Evolutionary conservation across 2,113 vertebrate species (phyloP), one percentile per base, ranked within the genome.

Genomic region (Sula dactylatra): DNA sequence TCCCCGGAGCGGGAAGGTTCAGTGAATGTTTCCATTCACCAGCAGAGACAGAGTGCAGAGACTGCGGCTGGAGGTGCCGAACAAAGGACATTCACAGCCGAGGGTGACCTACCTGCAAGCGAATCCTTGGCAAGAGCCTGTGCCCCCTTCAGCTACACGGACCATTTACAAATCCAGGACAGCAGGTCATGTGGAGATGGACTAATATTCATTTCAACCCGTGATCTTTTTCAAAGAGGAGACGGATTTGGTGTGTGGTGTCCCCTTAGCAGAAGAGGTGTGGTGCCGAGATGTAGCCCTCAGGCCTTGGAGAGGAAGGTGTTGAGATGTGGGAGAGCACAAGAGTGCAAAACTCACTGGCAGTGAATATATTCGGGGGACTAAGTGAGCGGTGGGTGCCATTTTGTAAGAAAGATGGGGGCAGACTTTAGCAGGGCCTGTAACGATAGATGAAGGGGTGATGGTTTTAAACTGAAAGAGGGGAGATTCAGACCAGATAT

Each of bases 41-140:
- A 32, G n/a, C 54, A 32, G 29, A 29, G 61, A 22, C 0, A 2
- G 31, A 86, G 22, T 21, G 21, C 8, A 7, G 25, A 56, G 40
- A 14, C 70, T 2, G 0, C 0, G 2, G n/a, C 40, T 18, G 45
- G 54, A 55, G 42, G 29, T 26, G 15, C 47, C 1, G 0, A 55
- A 38, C 19, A 25, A 70, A 87, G 62, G 49, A 56, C 3, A 9
- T 29, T 62, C 2, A 1, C 7, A 49, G 47, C 50, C 1, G 0
- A 22, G 9, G 61, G 61, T 47, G 61, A 92, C 25, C 45, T 38
- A 17, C 22, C 38, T 73, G 69, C 36, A 34, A 32, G 21, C 10
- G 54, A 69, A 50, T 69, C 18, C 40, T 36, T 16, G 25, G 40
- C 0, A 4, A 19, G 42, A 66, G 20, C 44, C 31, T 31, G 11